phyloP scores from a whole-genome alignment of 2,888 invertebrate species.

The Pomacea canaliculata region DNA sequence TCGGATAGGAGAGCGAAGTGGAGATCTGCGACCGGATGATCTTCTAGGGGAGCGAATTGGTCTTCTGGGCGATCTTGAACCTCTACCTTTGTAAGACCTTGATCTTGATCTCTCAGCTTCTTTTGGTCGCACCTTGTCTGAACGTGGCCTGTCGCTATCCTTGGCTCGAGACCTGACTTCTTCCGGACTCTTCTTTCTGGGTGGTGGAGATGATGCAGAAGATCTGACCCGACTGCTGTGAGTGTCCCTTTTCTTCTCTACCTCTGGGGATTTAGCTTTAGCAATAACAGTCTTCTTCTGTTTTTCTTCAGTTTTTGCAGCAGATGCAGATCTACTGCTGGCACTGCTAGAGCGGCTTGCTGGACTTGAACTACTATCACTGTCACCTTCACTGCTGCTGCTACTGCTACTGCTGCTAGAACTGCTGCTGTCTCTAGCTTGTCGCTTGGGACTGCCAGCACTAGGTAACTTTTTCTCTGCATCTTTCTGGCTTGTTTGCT shows the following conservation, averaged over 20 bases:
- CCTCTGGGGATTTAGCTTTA: slow-evolving; percentile 22
- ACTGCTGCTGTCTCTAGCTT: slow-evolving; percentile 13
- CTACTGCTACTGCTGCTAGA: slow-evolving; percentile 12
- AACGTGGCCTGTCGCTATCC: too few species aligned
- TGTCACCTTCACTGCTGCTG: slow-evolving; percentile 15
- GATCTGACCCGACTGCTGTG: slow-evolving; percentile 9
- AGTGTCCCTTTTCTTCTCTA: slow-evolving; percentile 22
- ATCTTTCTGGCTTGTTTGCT: background rate
- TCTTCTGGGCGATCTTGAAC: slow-evolving; percentile 20
- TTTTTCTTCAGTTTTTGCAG: background rate
- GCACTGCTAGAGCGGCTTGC: slow-evolving; percentile 37
- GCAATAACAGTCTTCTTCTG: slow-evolving; percentile 9
- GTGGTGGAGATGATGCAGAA: slow-evolving; percentile 32
- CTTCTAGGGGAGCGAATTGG: slow-evolving; percentile 13
- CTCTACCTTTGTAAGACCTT: slow-evolving; percentile 6
- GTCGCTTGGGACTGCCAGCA: background rate
- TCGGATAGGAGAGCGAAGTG: slow-evolving; percentile 17
- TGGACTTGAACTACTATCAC: slow-evolving; percentile 33
- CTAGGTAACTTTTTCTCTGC: background rate
- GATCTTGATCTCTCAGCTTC: slow-evolving; percentile 8
- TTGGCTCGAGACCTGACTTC: background rate
- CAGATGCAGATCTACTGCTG: slow-evolving; percentile 18
- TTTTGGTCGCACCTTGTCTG: background rate
- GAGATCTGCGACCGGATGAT: slow-evolving; percentile 5
- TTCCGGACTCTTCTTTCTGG: slow-evolving; percentile 31